Evolutionary conservation across 1,140 invertebrate species (phyloP).

Genomic region (Drosophila biarmipes): DNA sequence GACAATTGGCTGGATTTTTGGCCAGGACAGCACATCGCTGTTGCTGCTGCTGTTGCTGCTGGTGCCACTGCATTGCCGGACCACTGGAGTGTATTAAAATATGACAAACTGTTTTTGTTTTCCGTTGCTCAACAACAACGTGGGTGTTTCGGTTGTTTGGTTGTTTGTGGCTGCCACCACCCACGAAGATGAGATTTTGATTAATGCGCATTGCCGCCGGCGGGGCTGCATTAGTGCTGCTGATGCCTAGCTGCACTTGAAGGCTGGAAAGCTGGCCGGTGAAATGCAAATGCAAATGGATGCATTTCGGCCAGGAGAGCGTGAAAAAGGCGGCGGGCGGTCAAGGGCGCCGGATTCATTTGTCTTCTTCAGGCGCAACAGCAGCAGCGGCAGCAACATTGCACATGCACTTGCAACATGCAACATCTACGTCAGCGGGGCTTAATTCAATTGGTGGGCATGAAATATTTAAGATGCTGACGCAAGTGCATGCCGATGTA

Average conservation of each 20-base stretch:
- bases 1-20: slow-evolving; percentile 76
- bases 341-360: slow-evolving; percentile 70
- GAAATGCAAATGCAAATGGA: no score
- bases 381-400: slow-evolving; percentile 35
- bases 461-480: slow-evolving; percentile 75
- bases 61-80: slow-evolving; percentile 47
- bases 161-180: slow-evolving; percentile 1
- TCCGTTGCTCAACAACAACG: slow-evolving; percentile 21
- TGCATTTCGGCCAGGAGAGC: slow-evolving; percentile 17
- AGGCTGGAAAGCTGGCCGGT: slow-evolving; percentile 32
- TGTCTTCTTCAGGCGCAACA: slow-evolving; percentile 65
- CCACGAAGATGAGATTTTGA: slow-evolving; percentile 72
- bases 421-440: slow-evolving; percentile 33
- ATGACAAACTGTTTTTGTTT: slow-evolving; percentile 73
- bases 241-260: slow-evolving; percentile 53
- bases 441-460: slow-evolving; percentile 76
- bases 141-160: background rate
- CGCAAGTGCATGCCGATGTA: slow-evolving; percentile 49
- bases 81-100: slow-evolving; percentile 75
- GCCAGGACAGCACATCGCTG: slow-evolving; percentile 46
- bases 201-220: slow-evolving; percentile 56
- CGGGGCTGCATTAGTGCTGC: slow-evolving; percentile 12
- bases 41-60: background rate
- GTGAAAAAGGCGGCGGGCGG: slow-evolving; percentile 17
- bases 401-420: slow-evolving; percentile 48